A percentile compares a stretch with the other conserved stretches of the same genome.
phyloP scores from a whole-genome alignment of 2,888 invertebrate genomes.

The Glyphotaelius pellucidus region DNA sequence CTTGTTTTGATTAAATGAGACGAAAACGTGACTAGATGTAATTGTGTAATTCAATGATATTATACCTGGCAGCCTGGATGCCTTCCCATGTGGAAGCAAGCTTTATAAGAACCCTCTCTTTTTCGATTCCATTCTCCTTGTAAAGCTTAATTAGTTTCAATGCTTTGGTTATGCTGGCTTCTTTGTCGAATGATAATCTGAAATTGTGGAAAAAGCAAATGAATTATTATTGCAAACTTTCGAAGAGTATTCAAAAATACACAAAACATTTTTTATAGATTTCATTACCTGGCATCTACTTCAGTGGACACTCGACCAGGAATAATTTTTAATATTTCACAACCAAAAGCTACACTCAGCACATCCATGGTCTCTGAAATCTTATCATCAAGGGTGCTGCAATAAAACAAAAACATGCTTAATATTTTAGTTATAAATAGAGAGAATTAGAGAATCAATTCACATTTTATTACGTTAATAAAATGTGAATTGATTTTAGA shows the following conservation, averaged over 20 bases:
- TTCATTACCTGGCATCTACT: constrained; percentile 91
- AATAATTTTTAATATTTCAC: constrained; percentile 97
- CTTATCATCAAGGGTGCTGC: constrained; percentile 84
- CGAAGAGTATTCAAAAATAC: background rate
- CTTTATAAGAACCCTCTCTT: constrained; percentile 97
- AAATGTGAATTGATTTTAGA: no score
- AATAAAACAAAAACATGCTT: constrained; percentile 67
- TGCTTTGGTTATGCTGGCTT: constrained; percentile 94
- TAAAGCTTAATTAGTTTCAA: constrained; percentile 92
- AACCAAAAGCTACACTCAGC: constrained; percentile 96
- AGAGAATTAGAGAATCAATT: no score
- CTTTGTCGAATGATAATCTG: constrained; percentile 95
- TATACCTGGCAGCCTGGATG: constrained; percentile 95
- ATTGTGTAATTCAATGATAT: background rate
- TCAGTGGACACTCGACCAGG: constrained; percentile 98
- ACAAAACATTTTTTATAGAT: background rate
- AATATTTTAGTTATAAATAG: background rate
- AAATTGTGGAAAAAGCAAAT: constrained; percentile 66
- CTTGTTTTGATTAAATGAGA: no score
- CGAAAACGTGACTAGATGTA: no score
- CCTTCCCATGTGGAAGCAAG: constrained; percentile 99
- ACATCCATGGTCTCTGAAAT: constrained; percentile 93
- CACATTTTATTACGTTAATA: no score
- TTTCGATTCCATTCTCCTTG: constrained; percentile 91
- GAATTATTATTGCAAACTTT: background rate